phyloP scores from a whole-genome alignment of 2,888 invertebrate genomes.

The Andrena hattorfiana region DNA sequence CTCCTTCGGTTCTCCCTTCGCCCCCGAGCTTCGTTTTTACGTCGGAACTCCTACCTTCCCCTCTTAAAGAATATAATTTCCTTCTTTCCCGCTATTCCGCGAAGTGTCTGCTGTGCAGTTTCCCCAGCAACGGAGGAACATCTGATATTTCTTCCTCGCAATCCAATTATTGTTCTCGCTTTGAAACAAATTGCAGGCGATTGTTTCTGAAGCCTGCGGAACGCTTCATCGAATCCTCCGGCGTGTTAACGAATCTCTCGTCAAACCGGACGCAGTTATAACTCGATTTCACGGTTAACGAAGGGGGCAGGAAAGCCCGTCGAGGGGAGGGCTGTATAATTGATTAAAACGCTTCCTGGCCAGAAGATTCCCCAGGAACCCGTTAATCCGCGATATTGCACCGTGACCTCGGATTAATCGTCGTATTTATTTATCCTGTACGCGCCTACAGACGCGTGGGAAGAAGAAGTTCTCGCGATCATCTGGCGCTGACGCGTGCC shows the following conservation, averaged over 20 bases:
- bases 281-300: conserved; percentile 8
- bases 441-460: not conserved
- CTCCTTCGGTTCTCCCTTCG: not conserved
- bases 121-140: not conserved
- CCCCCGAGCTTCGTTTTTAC: not conserved
- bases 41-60: not conserved
- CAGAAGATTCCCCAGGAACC: not conserved
- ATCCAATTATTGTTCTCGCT: not conserved
- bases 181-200: not conserved
- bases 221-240: not conserved
- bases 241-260: not conserved
- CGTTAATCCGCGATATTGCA: conserved; percentile 19
- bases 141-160: not conserved
- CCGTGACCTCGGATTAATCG: not conserved
- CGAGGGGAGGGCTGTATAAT: not conserved
- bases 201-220: not conserved
- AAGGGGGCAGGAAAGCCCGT: not conserved
- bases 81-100: not conserved
- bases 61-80: not conserved
- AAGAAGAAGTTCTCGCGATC: not conserved
- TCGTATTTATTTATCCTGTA: not conserved
- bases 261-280: not conserved
- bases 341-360: conserved; percentile 10
- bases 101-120: not conserved
- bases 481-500: conserved; percentile 2